Conservation (phyloP, 2,797 vertebrate species). For the Mallotus villosus region DNA sequence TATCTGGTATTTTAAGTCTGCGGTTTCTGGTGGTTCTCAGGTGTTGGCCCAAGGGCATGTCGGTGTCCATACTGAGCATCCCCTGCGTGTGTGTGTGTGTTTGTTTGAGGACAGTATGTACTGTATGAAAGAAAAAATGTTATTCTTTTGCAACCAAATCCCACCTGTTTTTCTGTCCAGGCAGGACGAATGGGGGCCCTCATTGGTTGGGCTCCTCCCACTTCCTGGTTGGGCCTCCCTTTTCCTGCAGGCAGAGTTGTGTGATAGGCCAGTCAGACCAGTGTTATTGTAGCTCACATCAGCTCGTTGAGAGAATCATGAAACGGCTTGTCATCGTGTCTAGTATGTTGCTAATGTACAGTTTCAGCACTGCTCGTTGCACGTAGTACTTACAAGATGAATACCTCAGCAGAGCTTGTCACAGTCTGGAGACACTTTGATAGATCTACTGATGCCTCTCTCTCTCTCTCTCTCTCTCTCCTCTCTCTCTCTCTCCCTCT, state of each 20-base stretch:
- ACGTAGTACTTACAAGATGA: too few species aligned
- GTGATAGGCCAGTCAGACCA: too few species aligned
- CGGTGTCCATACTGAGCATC: background rate
- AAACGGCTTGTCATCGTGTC: too few species aligned
- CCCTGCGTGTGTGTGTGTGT: background rate
- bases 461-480: too few species aligned
- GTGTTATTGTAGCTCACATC: background rate
- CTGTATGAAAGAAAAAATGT: conserved; percentile 32
- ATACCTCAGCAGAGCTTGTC: too few species aligned
- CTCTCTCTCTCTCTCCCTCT: too few species aligned
- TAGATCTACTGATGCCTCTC: too few species aligned
- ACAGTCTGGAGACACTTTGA: too few species aligned
- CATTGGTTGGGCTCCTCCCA: background rate
- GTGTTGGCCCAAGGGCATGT: background rate
- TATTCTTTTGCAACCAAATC: conserved; percentile 39
- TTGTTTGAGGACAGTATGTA: conserved; percentile 38
- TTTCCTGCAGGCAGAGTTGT: background rate
- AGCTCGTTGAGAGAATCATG: too few species aligned
- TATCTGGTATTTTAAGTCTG: background rate
- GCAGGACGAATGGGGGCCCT: background rate
- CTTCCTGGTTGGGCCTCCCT: background rate
- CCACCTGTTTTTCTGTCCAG: conserved; percentile 17
- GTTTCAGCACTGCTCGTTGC: too few species aligned
- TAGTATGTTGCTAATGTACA: too few species aligned
- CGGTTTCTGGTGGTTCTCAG: conserved; percentile 5